phyloP scores from a whole-genome alignment of 2,888 invertebrate genomes.

The Drosophila affinis region DNA sequence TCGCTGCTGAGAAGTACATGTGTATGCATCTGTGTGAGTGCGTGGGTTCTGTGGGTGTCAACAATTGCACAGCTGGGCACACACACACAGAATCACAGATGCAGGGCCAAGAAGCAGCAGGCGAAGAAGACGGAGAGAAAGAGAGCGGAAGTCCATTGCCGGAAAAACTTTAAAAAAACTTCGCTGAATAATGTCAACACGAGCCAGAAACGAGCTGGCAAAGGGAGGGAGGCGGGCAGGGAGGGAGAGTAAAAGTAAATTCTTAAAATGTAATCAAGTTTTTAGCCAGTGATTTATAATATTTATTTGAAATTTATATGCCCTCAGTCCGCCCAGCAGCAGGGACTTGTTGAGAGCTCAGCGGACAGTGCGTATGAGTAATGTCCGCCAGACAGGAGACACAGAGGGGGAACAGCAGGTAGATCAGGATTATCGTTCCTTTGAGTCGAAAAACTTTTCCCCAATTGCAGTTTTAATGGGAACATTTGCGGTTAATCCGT shows the following conservation, averaged over 20 bases:
- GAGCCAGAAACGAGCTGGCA: slow-evolving; percentile 12
- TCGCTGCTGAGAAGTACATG: slow-evolving; percentile 44
- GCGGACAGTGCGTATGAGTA: slow-evolving; percentile 61
- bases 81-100: slow-evolving; percentile 40
- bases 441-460: background rate
- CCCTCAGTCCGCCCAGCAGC: slow-evolving; percentile 39
- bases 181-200: slow-evolving; percentile 57
- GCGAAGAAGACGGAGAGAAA: slow-evolving; percentile 44
- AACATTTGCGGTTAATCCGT: background rate
- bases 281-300: slow-evolving; percentile 22
- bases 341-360: slow-evolving; percentile 54
- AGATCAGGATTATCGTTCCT: background rate
- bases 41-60: slow-evolving; percentile 66
- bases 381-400: slow-evolving; percentile 30
- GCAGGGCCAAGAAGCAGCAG: slow-evolving; percentile 40
- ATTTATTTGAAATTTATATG: slow-evolving; percentile 46
- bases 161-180: slow-evolving; percentile 55
- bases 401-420: background rate
- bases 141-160: slow-evolving; percentile 29
- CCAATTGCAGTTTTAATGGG: background rate
- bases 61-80: slow-evolving; percentile 74
- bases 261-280: slow-evolving; percentile 57
- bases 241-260: slow-evolving; percentile 11
- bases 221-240: background rate
- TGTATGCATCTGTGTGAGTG: slow-evolving; percentile 4